These are phyloP conservation scores for Phylloscopus whistleri DNA, from an alignment of 2,113 vertebrate species.

Conservation along the genomic window DNA sequence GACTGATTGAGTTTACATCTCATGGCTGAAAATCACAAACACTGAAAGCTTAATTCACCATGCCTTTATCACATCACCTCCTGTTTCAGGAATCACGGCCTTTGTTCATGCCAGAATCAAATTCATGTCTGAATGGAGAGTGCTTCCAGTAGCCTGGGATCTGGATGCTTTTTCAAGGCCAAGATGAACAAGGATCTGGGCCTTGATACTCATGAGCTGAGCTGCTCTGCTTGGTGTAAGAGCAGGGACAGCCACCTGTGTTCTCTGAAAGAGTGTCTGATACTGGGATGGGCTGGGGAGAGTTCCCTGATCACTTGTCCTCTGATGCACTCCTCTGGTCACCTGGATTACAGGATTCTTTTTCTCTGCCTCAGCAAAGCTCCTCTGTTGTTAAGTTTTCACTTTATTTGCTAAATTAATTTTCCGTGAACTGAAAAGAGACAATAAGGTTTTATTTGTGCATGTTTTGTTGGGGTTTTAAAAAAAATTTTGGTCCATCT, in stretches of 20 bases:
- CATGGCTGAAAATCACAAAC: not conserved
- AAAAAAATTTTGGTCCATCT: not conserved
- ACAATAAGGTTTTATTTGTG: not conserved
- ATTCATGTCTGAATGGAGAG: not conserved
- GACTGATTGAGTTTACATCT: not conserved
- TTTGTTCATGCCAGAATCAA: not conserved
- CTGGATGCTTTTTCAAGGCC: not conserved
- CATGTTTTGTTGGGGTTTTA: not conserved
- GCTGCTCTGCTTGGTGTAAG: not conserved
- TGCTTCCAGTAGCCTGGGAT: not conserved
- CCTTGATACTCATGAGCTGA: fast-evolving
- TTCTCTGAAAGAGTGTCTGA: not conserved
- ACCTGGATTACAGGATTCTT: fast-evolving
- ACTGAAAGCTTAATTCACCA: not conserved
- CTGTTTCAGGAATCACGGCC: not conserved
- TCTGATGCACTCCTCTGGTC: not conserved
- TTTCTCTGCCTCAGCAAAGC: not conserved
- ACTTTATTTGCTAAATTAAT: not conserved
- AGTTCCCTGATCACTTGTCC: not conserved
- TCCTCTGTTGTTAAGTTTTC: not conserved
- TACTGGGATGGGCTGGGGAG: not conserved
- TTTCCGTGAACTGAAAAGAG: not conserved
- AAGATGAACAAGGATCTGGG: not conserved
- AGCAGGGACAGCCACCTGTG: fast-evolving
- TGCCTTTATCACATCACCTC: not conserved